Evolutionary conservation across 2,113 vertebrate species (phyloP).

Genomic region (Menidia beryllina): DNA sequence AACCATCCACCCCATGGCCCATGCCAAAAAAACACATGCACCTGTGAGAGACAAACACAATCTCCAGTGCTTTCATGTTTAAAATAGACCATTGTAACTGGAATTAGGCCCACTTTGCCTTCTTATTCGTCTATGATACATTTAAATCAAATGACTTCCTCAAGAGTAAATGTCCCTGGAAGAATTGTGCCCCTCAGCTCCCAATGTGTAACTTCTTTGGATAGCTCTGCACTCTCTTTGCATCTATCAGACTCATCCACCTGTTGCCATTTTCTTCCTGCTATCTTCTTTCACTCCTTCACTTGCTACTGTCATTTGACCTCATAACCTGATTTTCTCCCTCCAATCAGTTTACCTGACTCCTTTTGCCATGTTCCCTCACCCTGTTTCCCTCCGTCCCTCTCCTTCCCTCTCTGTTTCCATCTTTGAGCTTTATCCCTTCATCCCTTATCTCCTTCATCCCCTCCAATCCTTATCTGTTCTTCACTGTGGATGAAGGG

Average conservation of each 20-base stretch:
- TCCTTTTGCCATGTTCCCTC: slow-evolving; percentile 27
- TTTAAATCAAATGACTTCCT: not conserved
- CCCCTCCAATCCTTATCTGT: slow-evolving; percentile 83
- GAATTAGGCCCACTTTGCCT: not conserved
- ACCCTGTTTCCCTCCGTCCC: slow-evolving; percentile 34
- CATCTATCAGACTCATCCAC: not conserved
- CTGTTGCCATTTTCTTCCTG: slow-evolving; percentile 23
- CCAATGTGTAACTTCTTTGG: not conserved
- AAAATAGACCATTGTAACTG: not conserved
- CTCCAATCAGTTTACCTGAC: slow-evolving; percentile 77
- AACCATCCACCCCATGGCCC: slow-evolving; percentile 3
- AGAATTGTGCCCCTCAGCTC: not conserved
- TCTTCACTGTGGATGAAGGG: slow-evolving; percentile 63
- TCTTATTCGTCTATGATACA: fast-evolving
- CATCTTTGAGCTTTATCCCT: slow-evolving; percentile 84
- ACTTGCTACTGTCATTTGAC: slow-evolving; percentile 69
- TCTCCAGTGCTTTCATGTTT: not conserved
- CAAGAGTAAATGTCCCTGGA: not conserved
- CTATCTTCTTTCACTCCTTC: slow-evolving; percentile 42
- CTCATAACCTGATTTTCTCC: slow-evolving; percentile 76
- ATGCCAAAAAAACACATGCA: not conserved
- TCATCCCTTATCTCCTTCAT: slow-evolving; percentile 87
- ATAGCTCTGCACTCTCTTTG: not conserved
- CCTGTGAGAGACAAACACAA: not conserved
- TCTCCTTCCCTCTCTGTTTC: slow-evolving; percentile 74